phyloP scores from a whole-genome alignment of 2,113 vertebrate genomes.

The Melanerpes formicivorus region DNA sequence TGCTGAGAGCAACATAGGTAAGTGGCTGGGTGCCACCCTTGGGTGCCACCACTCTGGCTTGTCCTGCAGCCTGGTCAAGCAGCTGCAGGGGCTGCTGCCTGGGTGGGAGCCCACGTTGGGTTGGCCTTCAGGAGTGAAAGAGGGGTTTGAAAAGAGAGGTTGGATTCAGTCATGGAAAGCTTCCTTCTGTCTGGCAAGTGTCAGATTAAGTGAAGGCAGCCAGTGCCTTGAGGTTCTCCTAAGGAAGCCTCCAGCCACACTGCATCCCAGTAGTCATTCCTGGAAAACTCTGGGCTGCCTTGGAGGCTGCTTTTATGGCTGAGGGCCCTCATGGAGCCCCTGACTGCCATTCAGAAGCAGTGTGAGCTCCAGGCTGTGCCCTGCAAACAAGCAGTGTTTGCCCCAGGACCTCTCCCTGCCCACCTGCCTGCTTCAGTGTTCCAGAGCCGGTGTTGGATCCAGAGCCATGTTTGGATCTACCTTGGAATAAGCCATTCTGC shows the following conservation, averaged over 20 bases:
- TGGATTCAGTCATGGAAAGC: background rate
- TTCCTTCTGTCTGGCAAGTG: background rate
- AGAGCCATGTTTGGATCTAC: background rate
- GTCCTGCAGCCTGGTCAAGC: background rate
- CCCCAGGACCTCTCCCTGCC: background rate
- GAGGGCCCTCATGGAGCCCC: background rate
- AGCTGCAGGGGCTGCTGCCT: no score
- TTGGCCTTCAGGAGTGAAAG: background rate
- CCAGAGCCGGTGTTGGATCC: background rate
- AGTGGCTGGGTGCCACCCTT: background rate
- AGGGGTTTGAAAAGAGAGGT: background rate
- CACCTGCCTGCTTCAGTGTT: rapidly evolving
- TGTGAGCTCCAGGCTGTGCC: background rate
- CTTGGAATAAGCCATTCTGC: background rate
- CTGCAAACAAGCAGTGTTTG: background rate
- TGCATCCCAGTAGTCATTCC: background rate
- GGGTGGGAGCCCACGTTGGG: background rate
- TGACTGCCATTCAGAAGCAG: background rate
- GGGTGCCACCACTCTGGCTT: rapidly evolving
- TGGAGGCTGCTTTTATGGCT: background rate
- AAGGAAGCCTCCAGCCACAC: background rate
- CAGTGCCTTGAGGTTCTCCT: background rate
- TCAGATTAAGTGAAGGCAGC: background rate
- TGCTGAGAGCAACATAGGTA: conserved; percentile 89
- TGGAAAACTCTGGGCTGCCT: background rate